These are phyloP conservation scores for Drosophila ercepeae DNA, from an alignment of 1,140 invertebrate species.

Conservation along the genomic window DNA sequence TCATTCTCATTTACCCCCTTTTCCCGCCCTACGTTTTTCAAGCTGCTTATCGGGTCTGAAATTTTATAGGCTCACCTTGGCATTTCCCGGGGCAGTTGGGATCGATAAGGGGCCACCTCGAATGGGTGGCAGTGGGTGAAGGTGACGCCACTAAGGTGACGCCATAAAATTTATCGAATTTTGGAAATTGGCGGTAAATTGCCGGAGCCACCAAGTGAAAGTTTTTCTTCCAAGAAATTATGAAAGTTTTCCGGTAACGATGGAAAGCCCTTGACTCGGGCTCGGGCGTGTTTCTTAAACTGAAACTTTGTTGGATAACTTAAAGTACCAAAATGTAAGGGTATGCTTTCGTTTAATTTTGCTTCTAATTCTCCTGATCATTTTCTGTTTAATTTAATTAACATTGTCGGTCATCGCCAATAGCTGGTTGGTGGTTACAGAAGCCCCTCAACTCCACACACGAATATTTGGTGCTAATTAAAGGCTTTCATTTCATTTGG, in stretches of 20 bases:
- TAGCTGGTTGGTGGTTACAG: constrained; percentile 23
- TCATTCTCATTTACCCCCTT: constrained; percentile 48
- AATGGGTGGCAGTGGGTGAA: neutral
- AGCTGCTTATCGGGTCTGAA: constrained; percentile 56
- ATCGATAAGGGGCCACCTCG: constrained; percentile 53
- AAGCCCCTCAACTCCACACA: constrained; percentile 1
- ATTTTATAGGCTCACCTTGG: constrained; percentile 40
- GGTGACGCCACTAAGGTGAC: constrained; percentile 26
- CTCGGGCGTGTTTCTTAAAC: neutral
- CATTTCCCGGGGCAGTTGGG: constrained; percentile 31
- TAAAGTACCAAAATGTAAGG: neutral
- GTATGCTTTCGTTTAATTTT: neutral
- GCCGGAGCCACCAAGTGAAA: constrained; percentile 28
- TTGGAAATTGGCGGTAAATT: constrained; percentile 33
- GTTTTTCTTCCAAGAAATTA: constrained; percentile 37
- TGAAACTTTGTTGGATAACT: neutral
- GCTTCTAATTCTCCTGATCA: neutral
- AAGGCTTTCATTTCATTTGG: constrained; percentile 4
- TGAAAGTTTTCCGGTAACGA: constrained; percentile 29
- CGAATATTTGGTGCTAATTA: constrained; percentile 24
- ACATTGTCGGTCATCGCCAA: constrained; percentile 1
- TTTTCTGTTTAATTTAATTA: constrained; percentile 47
- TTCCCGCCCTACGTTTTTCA: constrained; percentile 11
- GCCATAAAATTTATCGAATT: constrained; percentile 58
- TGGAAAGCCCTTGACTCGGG: constrained; percentile 10